Evolutionary conservation across 2,113 vertebrate genomes (phyloP), one percentile per base, ranked within the genome.

Genomic region (Alces alces): DNA sequence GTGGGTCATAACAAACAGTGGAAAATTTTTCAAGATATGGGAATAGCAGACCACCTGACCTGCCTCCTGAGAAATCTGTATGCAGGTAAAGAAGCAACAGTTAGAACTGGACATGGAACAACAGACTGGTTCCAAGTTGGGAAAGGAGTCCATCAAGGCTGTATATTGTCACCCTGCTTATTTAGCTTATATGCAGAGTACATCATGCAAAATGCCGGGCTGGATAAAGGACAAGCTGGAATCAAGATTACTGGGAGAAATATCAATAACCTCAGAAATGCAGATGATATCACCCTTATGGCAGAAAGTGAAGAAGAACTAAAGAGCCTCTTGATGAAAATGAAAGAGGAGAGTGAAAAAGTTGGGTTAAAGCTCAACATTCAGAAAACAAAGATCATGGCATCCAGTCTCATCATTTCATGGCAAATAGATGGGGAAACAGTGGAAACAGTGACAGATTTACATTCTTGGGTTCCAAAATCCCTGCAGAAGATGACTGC

Each of bases 201-300:
- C 5, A 23, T 70, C 64, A 70, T 6, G 64, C 0, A 0, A 70
- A 70, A 36, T 70, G n/a, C n/a, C 1, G 1, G 17, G n/a, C 17
- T 70, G n/a, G 64, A 70, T 11, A 70, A 70, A 36, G 17, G 17
- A 70, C 64, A 70, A 70, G n/a, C n/a, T 21, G 64, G 33, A 70
- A 70, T 70, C 2, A 70, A 70, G n/a, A 66, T n/a, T 36, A 8
- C 64, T 5, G 64, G 64, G 64, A 36, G 64, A 70, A 70, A 36
- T 36, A 70, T 70, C 64, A 70, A 11, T 70, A 70, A 21, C 17
- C 17, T 70, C n/a, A 70, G 17, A 70, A 36, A 36, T 21, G 17
- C 64, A 70, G 64, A 70, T 70, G 64, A 36, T 10, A n/a, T 11
- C n/a, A 70, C n/a, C 17, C n/a, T 66, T 70, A 36, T 70, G n/a